Evolutionary conservation across 2,888 invertebrate species (phyloP).

Genomic region (Catocala nupta): DNA sequence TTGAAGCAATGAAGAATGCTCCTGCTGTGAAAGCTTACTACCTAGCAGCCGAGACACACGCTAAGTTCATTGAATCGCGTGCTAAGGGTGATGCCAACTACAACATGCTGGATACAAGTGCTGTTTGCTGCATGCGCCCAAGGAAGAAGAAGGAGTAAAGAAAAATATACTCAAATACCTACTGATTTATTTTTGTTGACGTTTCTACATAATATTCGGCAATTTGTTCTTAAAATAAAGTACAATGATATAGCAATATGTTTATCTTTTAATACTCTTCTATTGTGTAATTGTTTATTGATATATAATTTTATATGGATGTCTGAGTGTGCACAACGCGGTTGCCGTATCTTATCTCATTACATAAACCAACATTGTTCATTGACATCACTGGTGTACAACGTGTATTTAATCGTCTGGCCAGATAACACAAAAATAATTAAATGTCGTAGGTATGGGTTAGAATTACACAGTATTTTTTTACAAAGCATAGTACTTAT

Average conservation of each 20-base stretch:
- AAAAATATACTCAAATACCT: not conserved
- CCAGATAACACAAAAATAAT: too few relatives aligned
- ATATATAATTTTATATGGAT: too few relatives aligned
- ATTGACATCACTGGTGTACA: too few relatives aligned
- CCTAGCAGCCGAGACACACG: slow-evolving; percentile 90
- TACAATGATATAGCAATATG: not conserved
- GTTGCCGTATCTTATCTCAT: too few relatives aligned
- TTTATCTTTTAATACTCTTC: not conserved
- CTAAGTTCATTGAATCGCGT: slow-evolving; percentile 90
- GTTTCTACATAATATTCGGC: slow-evolving; percentile 9
- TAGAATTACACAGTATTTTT: too few relatives aligned
- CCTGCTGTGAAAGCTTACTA: slow-evolving; percentile 90
- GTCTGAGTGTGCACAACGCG: too few relatives aligned
- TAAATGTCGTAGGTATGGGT: too few relatives aligned
- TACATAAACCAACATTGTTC: too few relatives aligned
- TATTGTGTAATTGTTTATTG: too few relatives aligned
- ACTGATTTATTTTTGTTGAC: slow-evolving; percentile 7
- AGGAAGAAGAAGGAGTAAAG: slow-evolving; percentile 82
- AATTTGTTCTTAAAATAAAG: slow-evolving; percentile 6
- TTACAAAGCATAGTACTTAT: too few relatives aligned
- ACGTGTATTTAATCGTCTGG: too few relatives aligned
- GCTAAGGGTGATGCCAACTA: slow-evolving; percentile 90
- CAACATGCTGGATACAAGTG: slow-evolving; percentile 87
- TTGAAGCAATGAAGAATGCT: slow-evolving; percentile 90
- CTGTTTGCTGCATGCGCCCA: slow-evolving; percentile 81